Base-by-base conservation (phyloP, 2,888 invertebrate species). In the Lithophane socia region DNA sequence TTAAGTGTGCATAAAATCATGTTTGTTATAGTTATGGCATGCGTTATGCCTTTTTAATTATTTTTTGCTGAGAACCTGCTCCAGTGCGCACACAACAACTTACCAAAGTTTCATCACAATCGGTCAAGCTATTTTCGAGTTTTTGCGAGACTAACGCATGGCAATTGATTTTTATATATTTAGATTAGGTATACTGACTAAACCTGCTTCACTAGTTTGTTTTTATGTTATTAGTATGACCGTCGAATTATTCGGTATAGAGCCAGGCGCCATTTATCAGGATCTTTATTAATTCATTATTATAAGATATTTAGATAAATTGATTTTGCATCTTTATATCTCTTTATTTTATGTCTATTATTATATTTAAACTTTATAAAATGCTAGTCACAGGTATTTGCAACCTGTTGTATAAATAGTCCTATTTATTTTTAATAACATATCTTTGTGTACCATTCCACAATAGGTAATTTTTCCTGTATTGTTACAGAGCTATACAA, bases 401-500 rank as follows among this genome's bases (percentile, higher is more conserved):
- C 10, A 65, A n/a, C 10, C 7, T 64, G 29, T 29, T 47, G 10
- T 65, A 16, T 69, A 42, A 44, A 60, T 29, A 69, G 54, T 42
- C 1, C 9, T 24, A 37, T 63, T 37, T 44, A 71, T 67, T 67
- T 66, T 61, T 63, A 82, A 63, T 63, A 13, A 42, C 44, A n/a
- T 56, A 16, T 10, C 1, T 69, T 52, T 44, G 56, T 77, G 1
- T 68, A 56, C 2, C 1, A 37, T 52, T 71, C 54, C 54, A 58
- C 24, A 44, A 60, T 58, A 63, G 5, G 37, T 37, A 37, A 65
- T 65, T 16, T 84, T 63, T 63, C 24, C 4, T 76, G 8, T 80
- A 60, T 75, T 73, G 37, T 88, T 89, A 73, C 95, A 99, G 98
- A 90, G 98, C 98, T 78, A 99, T 99, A 91, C 98, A 98, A 94